Base-by-base conservation (phyloP, 2,888 invertebrate species). In the Machimus rusticus region DNA sequence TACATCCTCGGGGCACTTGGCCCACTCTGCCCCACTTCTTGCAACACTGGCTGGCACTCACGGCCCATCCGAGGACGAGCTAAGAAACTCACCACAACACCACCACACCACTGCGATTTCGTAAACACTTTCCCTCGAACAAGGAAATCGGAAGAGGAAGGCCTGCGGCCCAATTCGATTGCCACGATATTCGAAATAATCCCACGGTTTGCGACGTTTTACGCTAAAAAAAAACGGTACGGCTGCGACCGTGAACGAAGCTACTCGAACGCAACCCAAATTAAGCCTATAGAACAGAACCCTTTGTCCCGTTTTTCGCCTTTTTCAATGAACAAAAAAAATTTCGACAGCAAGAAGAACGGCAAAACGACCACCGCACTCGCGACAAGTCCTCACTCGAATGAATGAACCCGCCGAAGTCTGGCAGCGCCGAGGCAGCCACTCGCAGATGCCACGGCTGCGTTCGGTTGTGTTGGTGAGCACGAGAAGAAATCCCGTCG, bases 381-480 rank as follows among this genome's bases (percentile, higher is more conserved):
- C 77, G 39, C 77, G 28, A 79, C 39, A 16, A 46, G 79, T 46
- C 43, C 46, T 19, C 51, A 79, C 79, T 79, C 79, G 79, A 79
- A 79, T 79, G 79, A 79, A 46, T 31, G 79, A 46, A 39, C 39
- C 37, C 39, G 39, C 9, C 79, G 46, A 37, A 46, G 43, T 46
- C 28, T 46, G 79, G 79, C 79, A 43, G 79, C 76, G 39, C 37
- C 6, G 43, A 46, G 79, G 28, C 4, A 3, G 46, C 39, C 37
- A 19, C 6, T n/a, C 76, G 76, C 39, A 5, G 39, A 76, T 23
- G n/a, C 37, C 34, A 37, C 16, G 8, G n/a, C 37, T 76, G n/a
- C 3, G 37, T n/a, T 74, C 12, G 55, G 16, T 23, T 0, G 66
- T 66, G 66, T 16, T 23, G 2, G 66, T 66, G 66, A 23, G 66